These are phyloP conservation scores for Pteronotus mesoamericanus DNA, from an alignment of 2,797 vertebrate genomes.

Conservation along the genomic window DNA sequence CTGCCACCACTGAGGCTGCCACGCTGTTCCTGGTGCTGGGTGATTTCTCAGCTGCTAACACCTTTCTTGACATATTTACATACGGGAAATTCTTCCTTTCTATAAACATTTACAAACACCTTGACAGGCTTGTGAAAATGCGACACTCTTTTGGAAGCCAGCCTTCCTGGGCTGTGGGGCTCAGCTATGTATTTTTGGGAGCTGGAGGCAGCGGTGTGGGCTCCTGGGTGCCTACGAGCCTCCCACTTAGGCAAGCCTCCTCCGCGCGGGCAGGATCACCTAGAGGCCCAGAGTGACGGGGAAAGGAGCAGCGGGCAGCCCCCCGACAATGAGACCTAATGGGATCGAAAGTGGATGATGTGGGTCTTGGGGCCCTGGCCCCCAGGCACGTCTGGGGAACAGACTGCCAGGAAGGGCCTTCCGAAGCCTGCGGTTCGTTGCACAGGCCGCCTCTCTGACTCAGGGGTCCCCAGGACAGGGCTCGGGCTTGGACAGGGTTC, in stretches of 20 bases:
- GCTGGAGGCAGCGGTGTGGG: neutral
- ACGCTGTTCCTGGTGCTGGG: constrained; percentile 36
- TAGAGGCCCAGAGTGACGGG: neutral
- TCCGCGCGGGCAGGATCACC: neutral
- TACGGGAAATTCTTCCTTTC: constrained; percentile 62
- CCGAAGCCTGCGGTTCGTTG: neutral
- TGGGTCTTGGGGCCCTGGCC: rapidly evolving
- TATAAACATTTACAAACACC: constrained; percentile 77
- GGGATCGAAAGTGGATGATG: neutral
- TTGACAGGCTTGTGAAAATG: constrained; percentile 42
- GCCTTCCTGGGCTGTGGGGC: neutral
- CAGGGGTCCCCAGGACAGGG: neutral
- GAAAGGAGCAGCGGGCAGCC: neutral
- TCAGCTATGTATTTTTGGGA: neutral
- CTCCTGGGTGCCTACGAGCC: neutral
- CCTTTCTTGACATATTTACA: constrained; percentile 52
- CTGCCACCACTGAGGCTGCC: neutral
- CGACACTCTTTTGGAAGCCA: constrained; percentile 54
- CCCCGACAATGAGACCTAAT: neutral
- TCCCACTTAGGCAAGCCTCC: constrained; percentile 2
- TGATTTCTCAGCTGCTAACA: constrained; percentile 32
- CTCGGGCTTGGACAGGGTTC: neutral
- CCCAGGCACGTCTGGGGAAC: neutral
- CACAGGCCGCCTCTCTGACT: neutral
- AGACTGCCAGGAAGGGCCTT: neutral